Conservation (phyloP, 2,797 vertebrate genomes). For the Neosalanx taihuensis region DNA sequence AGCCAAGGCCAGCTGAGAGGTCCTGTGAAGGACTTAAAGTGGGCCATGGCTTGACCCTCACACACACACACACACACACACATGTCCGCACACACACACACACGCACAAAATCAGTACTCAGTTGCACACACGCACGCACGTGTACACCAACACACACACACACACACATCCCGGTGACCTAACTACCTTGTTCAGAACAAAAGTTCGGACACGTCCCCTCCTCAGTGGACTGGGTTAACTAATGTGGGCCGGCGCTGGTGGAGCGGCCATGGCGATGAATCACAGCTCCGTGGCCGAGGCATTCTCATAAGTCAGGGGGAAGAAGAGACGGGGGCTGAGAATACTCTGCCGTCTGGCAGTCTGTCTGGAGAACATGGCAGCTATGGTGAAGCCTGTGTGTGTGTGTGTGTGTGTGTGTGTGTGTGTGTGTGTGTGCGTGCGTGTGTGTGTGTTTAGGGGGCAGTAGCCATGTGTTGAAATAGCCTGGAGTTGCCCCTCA, state of each 20-base stretch:
- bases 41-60: constrained; percentile 18
- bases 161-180: constrained; percentile 17
- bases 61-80: not conserved
- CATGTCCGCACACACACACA: not conserved
- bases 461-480: constrained; percentile 18
- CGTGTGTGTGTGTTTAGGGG: not conserved
- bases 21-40: constrained; percentile 24
- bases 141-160: not conserved
- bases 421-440: no score
- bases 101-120: not conserved
- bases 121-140: not conserved
- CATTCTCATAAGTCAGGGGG: constrained; percentile 40
- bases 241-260: constrained; percentile 15
- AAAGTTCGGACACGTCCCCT: constrained; percentile 30
- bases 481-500: constrained; percentile 35
- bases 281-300: constrained; percentile 10
- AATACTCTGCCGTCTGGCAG: constrained; percentile 11
- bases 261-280: constrained; percentile 25
- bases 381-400: not conserved
- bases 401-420: not conserved
- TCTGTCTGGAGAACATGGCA: constrained; percentile 1
- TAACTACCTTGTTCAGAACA: constrained; percentile 25
- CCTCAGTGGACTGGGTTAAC: constrained; percentile 21
- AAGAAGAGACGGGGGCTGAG: constrained; percentile 11
- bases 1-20: constrained; percentile 4